A percentile compares a stretch with the other conserved stretches of the same genome.
Evolutionary conservation across 2,797 vertebrate species (phyloP).

Genomic region (Pipistrellus kuhlii): DNA sequence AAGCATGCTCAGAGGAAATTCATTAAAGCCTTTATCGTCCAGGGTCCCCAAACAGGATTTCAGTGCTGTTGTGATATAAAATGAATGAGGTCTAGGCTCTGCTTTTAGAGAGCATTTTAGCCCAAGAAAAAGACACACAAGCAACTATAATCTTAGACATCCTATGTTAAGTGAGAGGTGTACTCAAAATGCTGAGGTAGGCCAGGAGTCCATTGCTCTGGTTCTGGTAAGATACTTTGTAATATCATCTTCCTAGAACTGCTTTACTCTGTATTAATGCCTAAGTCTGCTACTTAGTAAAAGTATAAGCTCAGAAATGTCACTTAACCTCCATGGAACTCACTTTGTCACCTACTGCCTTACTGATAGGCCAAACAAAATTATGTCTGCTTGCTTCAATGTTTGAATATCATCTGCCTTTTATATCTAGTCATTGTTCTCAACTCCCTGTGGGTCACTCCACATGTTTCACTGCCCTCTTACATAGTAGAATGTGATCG

Average conservation of each 20-base stretch:
- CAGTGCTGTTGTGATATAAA: not conserved
- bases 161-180: not conserved
- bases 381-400: conserved; percentile 11
- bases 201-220: not conserved
- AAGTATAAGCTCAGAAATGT: not conserved
- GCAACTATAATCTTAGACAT: not conserved
- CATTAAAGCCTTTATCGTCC: not conserved
- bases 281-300: not conserved
- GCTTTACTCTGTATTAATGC: not conserved
- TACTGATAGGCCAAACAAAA: not conserved
- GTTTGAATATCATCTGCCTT: not conserved
- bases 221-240: not conserved
- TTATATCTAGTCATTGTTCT: not conserved
- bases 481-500: not conserved
- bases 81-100: not conserved
- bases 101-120: conserved; percentile 23
- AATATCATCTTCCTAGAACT: conserved; percentile 32
- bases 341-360: not conserved
- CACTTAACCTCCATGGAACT: not conserved
- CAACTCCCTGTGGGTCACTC: not conserved
- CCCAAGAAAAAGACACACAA: not conserved
- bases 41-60: not conserved
- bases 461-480: not conserved
- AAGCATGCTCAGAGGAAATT: not conserved
- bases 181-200: not conserved